Evolutionary conservation across 2,113 vertebrate species (phyloP), one percentile per base, ranked within the genome.

Genomic region (Indicator indicator): DNA sequence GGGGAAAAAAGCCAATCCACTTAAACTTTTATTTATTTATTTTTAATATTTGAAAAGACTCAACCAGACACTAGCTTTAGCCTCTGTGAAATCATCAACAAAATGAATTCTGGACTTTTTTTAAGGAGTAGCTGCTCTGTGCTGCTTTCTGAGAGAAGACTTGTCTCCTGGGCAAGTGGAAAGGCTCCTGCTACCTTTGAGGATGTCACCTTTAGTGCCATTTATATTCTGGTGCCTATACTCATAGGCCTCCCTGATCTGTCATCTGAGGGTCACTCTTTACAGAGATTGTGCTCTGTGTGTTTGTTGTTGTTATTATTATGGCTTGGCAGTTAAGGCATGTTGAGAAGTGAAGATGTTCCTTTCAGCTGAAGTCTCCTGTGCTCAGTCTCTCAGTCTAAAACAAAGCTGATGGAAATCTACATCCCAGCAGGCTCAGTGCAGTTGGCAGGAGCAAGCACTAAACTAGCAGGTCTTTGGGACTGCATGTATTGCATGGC

Each of bases 131-230:
- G 42, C 4, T 71, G 33, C 71, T 65, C 23, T 71, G 16, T 40
- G 58, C 36, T 21, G 11, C 52, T 52, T 65, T 27, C n/a, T 48
- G 32, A 32, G 32, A 15, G 58, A 54, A 46, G 13, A 40, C 16
- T 68, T 54, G 28, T 36, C 17, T 64, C 27, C 18, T 26, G 42
- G 17, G 48, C 8, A 28, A n/a, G 52, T 3, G 19, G 36, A 12
- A n/a, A 55, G 38, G 36, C 16, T 67, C 21, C 20, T 32, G n/a
- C 36, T 82, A 7, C 6, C 14, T 60, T 60, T 54, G n/a, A 32
- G 24, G 44, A 7, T 13, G 11, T 48, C 2, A 1, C 15, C 27
- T 76, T n/a, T 52, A n/a, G 26, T 40, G 42, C 23, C 0, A 2
- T 18, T n/a, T 72, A n/a, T 0, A 0, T 71, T 52, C 20, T 75